phyloP scores from a whole-genome alignment of 2,888 invertebrate species.

The Stictocephala bisonia region DNA sequence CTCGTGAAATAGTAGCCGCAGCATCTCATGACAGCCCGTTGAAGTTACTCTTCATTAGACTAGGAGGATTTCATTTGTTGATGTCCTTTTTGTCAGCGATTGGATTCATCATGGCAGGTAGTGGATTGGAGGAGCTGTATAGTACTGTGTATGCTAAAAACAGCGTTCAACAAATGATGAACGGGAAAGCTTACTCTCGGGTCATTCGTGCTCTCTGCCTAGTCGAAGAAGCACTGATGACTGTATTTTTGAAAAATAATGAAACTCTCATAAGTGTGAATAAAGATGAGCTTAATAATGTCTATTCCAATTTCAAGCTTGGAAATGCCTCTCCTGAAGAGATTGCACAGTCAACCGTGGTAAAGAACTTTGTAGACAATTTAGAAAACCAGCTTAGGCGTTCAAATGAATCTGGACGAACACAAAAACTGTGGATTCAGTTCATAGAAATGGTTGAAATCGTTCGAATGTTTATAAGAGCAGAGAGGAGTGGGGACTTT shows the following conservation, averaged over 20 bases:
- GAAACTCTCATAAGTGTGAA: conserved; percentile 2
- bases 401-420: conserved; percentile 24
- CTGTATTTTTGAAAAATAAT: conserved; percentile 18
- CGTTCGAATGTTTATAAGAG: conserved; percentile 28
- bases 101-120: conserved; percentile 30
- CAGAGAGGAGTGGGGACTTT: conserved; percentile 30
- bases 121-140: conserved; percentile 22
- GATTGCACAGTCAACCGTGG: conserved; percentile 17
- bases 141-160: conserved; percentile 3
- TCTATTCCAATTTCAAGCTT: conserved; percentile 16
- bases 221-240: conserved; percentile 29
- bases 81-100: conserved; percentile 28
- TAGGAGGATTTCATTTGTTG: conserved; percentile 24
- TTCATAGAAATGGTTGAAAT: too few relatives aligned
- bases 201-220: conserved; percentile 10
- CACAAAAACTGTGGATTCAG: conserved; percentile 31
- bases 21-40: conserved; percentile 40
- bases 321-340: conserved; percentile 21
- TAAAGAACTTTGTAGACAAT: conserved; percentile 17
- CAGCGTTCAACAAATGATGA: conserved; percentile 36
- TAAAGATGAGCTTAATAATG: conserved; percentile 5
- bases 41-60: conserved; percentile 29
- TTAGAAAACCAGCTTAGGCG: neutral
- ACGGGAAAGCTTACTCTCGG: conserved; percentile 25
- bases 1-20: conserved; percentile 34